phyloP scores from a whole-genome alignment of 2,113 vertebrate species.

The Suncus etruscus region DNA sequence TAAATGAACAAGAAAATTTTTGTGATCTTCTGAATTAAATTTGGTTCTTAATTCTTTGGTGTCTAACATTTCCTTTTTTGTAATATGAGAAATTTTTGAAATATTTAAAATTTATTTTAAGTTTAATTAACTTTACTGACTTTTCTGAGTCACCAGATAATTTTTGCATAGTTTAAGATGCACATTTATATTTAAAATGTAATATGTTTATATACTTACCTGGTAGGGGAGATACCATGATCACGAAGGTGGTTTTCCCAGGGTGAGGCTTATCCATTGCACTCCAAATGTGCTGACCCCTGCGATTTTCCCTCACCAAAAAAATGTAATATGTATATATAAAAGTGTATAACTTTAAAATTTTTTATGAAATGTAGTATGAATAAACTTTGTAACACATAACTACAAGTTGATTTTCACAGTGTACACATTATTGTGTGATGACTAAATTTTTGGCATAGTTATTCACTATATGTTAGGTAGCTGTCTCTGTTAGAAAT shows the following conservation, averaged over 20 bases:
- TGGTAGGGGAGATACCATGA: no score
- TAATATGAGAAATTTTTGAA: constrained; percentile 29
- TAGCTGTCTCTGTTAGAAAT: not conserved
- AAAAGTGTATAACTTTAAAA: not conserved
- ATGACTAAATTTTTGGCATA: not conserved
- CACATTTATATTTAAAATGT: no score
- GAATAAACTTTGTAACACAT: not conserved
- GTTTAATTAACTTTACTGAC: not conserved
- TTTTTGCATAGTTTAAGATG: no score
- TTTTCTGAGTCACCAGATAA: not conserved
- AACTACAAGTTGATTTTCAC: not conserved
- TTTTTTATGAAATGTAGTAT: not conserved
- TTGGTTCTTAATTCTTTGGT: not conserved
- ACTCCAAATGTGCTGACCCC: no score
- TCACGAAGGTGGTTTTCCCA: no score
- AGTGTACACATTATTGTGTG: not conserved
- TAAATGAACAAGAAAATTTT: constrained; percentile 19
- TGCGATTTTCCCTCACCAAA: no score
- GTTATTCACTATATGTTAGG: not conserved
- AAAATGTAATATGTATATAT: no score
- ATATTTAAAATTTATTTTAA: constrained; percentile 5
- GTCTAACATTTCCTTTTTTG: constrained; percentile 24
- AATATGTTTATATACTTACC: no score
- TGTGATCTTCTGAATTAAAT: constrained; percentile 35
- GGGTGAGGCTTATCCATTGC: no score